phyloP scores from a whole-genome alignment of 2,888 invertebrate species.

The Seira musarum region DNA sequence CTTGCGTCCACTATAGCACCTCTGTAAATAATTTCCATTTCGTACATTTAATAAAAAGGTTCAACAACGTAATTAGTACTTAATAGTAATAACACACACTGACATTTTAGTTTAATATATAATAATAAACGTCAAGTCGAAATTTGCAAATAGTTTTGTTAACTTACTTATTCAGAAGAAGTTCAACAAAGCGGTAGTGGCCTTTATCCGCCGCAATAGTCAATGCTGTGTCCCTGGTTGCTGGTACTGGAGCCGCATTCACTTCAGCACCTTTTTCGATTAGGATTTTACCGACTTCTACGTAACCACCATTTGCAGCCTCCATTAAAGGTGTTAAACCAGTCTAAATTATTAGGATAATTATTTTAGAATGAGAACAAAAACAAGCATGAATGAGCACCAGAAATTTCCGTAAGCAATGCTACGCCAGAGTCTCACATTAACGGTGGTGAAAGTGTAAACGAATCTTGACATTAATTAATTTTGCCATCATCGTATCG shows the following conservation, averaged over 20 bases:
- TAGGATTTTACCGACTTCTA: constrained; percentile 96
- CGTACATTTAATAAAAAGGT: constrained; percentile 24
- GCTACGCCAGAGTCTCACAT: too few relatives aligned
- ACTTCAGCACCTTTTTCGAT: constrained; percentile 98
- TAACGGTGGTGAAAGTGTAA: too few relatives aligned
- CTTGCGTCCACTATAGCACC: constrained; percentile 97
- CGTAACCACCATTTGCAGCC: constrained; percentile 99
- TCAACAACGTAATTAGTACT: not conserved
- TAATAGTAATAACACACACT: too few relatives aligned
- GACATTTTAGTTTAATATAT: not conserved
- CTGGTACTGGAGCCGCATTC: constrained; percentile 98
- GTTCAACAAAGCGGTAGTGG: constrained; percentile 92
- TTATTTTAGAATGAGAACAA: too few relatives aligned
- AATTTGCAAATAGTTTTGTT: too few relatives aligned
- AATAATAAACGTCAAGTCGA: too few relatives aligned
- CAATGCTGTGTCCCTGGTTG: constrained; percentile 97
- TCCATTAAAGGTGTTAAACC: constrained; percentile 99
- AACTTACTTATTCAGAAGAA: constrained; percentile 79
- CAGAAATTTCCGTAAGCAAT: too few relatives aligned
- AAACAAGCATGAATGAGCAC: too few relatives aligned
- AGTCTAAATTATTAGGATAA: too few relatives aligned
- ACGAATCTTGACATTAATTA: too few relatives aligned
- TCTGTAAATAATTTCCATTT: too few relatives aligned
- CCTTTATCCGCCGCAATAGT: constrained; percentile 99
- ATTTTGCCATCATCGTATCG: too few relatives aligned